Evolutionary conservation across 2,113 vertebrate genomes (phyloP), one percentile per base, ranked within the genome.

Genomic region (Colaptes auratus): DNA sequence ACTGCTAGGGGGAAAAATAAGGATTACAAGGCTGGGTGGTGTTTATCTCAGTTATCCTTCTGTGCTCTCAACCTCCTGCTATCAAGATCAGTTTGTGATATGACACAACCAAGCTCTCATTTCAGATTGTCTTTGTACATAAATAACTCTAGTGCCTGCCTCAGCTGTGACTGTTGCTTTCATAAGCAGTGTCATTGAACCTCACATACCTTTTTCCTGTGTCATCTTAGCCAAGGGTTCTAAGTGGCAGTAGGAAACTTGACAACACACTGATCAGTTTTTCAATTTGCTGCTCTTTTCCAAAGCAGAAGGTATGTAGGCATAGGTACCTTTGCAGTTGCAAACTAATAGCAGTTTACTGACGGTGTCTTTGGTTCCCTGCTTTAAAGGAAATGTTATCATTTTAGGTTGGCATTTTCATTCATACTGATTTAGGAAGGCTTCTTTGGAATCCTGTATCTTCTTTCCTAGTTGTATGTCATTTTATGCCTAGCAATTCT

Each of bases 331-430:
- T 80, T 77, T 71, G 31, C 60, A n/a, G 28, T 86, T 19, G 12
- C 77, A 52, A 67, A 67, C 74, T 48, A 90, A 48, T 55, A 39
- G 55, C 48, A 36, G 16, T 81, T 84, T 79, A 33, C 13, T 28
- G 19, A 82, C 56, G 25, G 44, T 75, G 27, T 44, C 39, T 58
- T 18, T 75, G 83, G 12, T 69, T 76, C 7, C 6, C 3, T 15
- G 15, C 44, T 70, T 33, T 7, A 70, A 90, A 91, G 15, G 48
- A 53, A 17, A 17, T 30, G 30, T 67, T 71, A 3, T n/a, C 23
- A 19, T 69, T 96, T 55, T 33, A 50, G 28, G n/a, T 33, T 20
- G 56, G 2, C 44, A 83, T 97, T 97, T 98, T 69, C 58, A 9
- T 3, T 58, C 16, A 30, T 88, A 30, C 14, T 18, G 23, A 80